Conservation (phyloP, 2,113 vertebrate genomes). For the Zosterops borbonicus region DNA sequence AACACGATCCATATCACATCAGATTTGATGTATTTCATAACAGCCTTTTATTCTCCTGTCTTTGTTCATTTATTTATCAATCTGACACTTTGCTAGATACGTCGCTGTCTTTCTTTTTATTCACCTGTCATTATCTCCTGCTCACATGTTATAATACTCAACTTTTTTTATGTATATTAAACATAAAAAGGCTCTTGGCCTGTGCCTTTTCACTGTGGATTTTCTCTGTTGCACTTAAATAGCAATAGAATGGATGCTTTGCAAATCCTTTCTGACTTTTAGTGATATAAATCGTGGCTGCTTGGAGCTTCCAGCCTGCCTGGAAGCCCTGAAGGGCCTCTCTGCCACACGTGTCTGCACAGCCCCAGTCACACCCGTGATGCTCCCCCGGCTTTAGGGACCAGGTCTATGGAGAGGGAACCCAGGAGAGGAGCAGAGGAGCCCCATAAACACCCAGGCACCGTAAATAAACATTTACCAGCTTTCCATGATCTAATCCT, state of each 20-base stretch:
- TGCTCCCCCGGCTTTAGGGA: neutral
- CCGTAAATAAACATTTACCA: constrained; percentile 36
- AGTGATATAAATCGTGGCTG: neutral
- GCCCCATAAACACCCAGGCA: constrained; percentile 20
- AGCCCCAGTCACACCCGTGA: neutral
- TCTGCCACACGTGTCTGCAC: neutral
- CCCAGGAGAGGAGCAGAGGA: neutral
- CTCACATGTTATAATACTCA: constrained; percentile 42
- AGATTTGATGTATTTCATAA: constrained; percentile 70
- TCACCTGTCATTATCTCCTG: constrained; percentile 57
- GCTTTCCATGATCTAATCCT: constrained; percentile 40
- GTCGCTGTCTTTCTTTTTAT: constrained; percentile 54
- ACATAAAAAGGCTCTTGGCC: constrained; percentile 47
- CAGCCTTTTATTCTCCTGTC: constrained; percentile 67
- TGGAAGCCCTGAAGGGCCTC: neutral
- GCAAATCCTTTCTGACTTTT: constrained; percentile 48
- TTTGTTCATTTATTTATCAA: constrained; percentile 67
- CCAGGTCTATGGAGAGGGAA: neutral
- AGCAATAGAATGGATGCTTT: constrained; percentile 2
- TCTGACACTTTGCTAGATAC: constrained; percentile 59
- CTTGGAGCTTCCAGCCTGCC: neutral
- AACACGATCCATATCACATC: constrained; percentile 58
- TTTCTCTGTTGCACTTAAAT: constrained; percentile 50
- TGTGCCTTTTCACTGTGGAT: constrained; percentile 14
- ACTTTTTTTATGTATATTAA: constrained; percentile 62